Base-by-base conservation (phyloP, 2,797 vertebrate genomes). In the Threskiornis aethiopicus region DNA sequence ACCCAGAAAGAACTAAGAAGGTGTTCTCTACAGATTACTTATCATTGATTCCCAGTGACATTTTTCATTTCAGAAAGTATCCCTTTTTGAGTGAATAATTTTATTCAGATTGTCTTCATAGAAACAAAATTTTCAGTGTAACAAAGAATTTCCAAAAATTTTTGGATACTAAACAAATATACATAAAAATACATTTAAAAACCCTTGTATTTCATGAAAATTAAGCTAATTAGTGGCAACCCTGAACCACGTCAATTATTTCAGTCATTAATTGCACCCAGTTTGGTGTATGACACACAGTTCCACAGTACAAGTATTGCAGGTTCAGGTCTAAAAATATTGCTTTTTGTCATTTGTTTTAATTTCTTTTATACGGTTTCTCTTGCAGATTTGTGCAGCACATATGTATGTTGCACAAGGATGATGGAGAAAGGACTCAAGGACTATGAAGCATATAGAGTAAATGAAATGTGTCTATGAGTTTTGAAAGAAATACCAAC, bases 21-120 rank as follows among this genome's bases (percentile, higher is more conserved):
- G 2, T 61, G 11, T 18, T 59, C 5, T 64, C 7, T 81, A 52
- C 51, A 75, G 25, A 29, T 46, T 82, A 52, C 19, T 70, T 52
- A 39, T 20, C 3, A 20, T 13, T 57, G 17, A 62, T 44, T 79
- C 19, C 11, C 29, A 62, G 17, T 58, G 59, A 31, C 0, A 0
- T 25, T 18, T 75, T 84, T 54, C 28, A 72, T 37, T 25, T 25
- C 16, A 55, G 37, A 66, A 66, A 55, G 2, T 17, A 33, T 79
- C 3, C 10, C 2, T 47, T 54, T 54, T 61, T 61, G 16, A 75
- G 20, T 28, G 20, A 57, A 25, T 46, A 47, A 14, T 54, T 70
- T 82, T 85, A 61, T 66, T 82, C 37, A 72, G 3, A 49, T 54
- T 72, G 16, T 64, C 19, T 58, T 62, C 19, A 39, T 33, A 66